Evolutionary conservation across 2,888 invertebrate species (phyloP).

Genomic region (Troilus luridus): DNA sequence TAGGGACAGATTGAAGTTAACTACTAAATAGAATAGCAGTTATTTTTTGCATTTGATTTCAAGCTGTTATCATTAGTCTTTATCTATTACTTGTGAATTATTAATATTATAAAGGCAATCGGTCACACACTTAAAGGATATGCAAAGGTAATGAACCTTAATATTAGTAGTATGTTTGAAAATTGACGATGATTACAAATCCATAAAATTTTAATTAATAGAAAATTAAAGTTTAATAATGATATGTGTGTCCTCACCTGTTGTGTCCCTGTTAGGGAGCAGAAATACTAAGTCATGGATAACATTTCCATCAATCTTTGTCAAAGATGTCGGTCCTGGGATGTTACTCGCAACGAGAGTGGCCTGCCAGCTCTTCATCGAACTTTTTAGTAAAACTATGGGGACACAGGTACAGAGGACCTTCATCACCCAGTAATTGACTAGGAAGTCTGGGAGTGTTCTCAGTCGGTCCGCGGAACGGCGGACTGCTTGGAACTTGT

Average conservation of each 20-base stretch:
- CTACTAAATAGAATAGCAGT: background rate
- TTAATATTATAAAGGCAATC: too few relatives aligned
- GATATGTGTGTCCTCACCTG: constrained; percentile 68
- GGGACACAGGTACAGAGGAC: constrained; percentile 70
- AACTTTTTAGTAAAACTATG: constrained; percentile 68
- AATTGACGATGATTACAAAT: too few relatives aligned
- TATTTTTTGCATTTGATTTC: background rate
- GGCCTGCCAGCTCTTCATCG: constrained; percentile 71
- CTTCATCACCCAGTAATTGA: constrained; percentile 72
- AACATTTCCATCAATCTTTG: constrained; percentile 69
- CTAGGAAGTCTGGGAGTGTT: constrained; percentile 70
- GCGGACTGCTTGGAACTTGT: constrained; percentile 62
- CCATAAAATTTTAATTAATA: too few relatives aligned
- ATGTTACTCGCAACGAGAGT: constrained; percentile 73
- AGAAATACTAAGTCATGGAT: constrained; percentile 72
- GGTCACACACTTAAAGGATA: too few relatives aligned
- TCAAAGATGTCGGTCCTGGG: constrained; percentile 70
- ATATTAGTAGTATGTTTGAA: too few relatives aligned
- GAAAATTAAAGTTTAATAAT: too few relatives aligned
- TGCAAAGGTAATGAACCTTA: too few relatives aligned
- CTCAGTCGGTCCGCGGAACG: constrained; percentile 68
- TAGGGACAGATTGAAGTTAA: too few relatives aligned
- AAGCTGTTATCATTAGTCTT: too few relatives aligned
- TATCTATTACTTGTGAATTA: too few relatives aligned
- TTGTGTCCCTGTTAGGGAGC: constrained; percentile 72